These are phyloP conservation scores for Drosophila ficusphila DNA, from an alignment of 1,140 invertebrate species.

Conservation along the genomic window DNA sequence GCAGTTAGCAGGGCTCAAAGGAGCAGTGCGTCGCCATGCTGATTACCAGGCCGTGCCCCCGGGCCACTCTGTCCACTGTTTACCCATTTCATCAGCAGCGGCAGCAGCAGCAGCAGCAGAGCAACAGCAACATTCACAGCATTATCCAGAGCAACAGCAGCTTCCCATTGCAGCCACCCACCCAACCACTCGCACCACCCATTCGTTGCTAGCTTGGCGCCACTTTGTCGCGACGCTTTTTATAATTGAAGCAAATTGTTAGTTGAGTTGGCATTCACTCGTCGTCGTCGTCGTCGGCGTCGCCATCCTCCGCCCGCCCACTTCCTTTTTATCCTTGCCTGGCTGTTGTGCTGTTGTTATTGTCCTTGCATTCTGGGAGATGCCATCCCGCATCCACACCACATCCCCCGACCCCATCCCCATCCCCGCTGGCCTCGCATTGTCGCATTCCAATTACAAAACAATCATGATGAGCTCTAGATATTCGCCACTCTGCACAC, in stretches of 20 bases:
- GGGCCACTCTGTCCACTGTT: slow-evolving; percentile 54
- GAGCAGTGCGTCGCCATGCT: slow-evolving; percentile 54
- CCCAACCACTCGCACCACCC: slow-evolving; percentile 32
- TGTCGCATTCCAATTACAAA: slow-evolving; percentile 81
- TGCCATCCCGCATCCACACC: slow-evolving; percentile 39
- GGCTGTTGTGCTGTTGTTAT: slow-evolving; percentile 29
- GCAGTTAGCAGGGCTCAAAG: slow-evolving; percentile 30
- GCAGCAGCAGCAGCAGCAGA: slow-evolving; percentile 9
- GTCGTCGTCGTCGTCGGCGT: slow-evolving; percentile 10
- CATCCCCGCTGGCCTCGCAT: slow-evolving; percentile 38
- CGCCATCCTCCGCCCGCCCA: background rate
- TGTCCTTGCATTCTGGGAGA: slow-evolving; percentile 58
- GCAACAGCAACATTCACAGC: slow-evolving; percentile 15
- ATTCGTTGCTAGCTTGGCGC: slow-evolving; percentile 62
- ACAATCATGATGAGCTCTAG: slow-evolving; percentile 77
- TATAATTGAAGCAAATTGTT: slow-evolving; percentile 83
- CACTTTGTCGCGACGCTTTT: slow-evolving; percentile 82
- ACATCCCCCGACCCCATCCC: background rate
- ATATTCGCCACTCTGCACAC: slow-evolving; percentile 52
- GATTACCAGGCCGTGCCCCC: slow-evolving; percentile 51
- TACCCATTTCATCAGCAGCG: slow-evolving; percentile 49
- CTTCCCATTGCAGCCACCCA: slow-evolving; percentile 33
- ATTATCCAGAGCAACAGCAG: slow-evolving; percentile 21
- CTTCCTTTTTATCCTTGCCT: slow-evolving; percentile 5
- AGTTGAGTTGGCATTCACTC: slow-evolving; percentile 74